Conservation (phyloP, 2,797 vertebrate species). For the Silurus aristotelis region DNA sequence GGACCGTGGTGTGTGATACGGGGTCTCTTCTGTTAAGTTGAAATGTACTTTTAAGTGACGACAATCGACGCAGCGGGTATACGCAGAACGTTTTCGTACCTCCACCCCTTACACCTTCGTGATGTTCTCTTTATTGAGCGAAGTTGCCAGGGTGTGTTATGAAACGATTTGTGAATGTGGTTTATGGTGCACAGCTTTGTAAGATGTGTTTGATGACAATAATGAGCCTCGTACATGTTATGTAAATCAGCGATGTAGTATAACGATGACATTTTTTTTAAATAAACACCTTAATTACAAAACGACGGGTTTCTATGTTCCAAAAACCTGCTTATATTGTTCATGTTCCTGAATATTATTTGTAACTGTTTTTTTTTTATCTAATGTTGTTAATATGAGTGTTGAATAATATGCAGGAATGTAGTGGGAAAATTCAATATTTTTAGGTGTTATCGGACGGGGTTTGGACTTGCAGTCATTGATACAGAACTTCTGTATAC, state of each 20-base stretch:
- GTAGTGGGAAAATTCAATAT: background rate
- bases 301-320: background rate
- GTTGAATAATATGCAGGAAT: background rate
- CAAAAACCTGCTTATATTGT: background rate
- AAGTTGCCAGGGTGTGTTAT: background rate
- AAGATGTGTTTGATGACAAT: background rate
- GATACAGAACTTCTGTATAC: background rate
- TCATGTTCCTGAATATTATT: background rate
- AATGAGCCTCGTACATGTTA: background rate
- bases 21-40: constrained; percentile 3
- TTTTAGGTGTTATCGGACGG: background rate
- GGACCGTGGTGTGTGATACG: constrained; percentile 19
- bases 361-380: background rate
- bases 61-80: background rate
- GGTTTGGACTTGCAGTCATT: background rate
- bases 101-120: background rate
- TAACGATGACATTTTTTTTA: background rate
- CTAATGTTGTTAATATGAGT: background rate
- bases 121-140: background rate
- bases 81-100: background rate
- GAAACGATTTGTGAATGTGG: constrained; percentile 16
- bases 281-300: constrained; percentile 20
- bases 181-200: constrained; percentile 23
- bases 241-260: constrained; percentile 13
- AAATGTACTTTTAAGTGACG: background rate